phyloP scores from a whole-genome alignment of 2,113 vertebrate genomes.

The Platichthys stellatus region DNA sequence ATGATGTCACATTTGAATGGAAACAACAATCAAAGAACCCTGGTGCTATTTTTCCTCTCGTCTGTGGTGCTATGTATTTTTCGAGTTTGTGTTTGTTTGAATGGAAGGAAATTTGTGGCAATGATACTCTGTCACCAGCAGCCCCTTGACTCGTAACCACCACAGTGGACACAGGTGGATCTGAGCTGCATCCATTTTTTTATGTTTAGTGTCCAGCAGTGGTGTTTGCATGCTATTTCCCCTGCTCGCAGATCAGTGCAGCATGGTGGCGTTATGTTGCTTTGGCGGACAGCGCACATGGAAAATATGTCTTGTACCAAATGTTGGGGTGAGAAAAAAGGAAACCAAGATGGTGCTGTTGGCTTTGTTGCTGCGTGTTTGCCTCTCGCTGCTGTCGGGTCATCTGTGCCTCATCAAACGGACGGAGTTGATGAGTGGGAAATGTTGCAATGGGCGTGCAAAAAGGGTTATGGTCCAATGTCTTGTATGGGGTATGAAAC shows the following conservation, averaged over 20 bases:
- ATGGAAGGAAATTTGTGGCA: conserved; percentile 70
- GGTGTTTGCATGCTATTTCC: conserved; percentile 65
- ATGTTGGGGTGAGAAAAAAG: conserved; percentile 26
- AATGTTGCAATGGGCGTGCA: conserved; percentile 26
- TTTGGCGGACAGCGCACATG: conserved; percentile 25
- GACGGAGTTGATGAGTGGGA: conserved; percentile 48
- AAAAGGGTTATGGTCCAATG: conserved; percentile 38
- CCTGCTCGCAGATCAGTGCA: conserved; percentile 53
- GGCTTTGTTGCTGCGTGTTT: conserved; percentile 49
- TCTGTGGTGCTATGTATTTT: conserved; percentile 92
- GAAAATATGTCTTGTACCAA: conserved; percentile 36
- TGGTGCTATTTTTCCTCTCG: conserved; percentile 88
- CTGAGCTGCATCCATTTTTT: conserved; percentile 54
- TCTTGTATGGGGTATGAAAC: conserved; percentile 36
- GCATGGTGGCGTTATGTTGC: conserved; percentile 43
- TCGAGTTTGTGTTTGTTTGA: conserved; percentile 71
- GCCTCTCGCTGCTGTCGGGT: conserved; percentile 54
- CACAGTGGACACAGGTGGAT: conserved; percentile 40
- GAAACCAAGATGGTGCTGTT: conserved; percentile 39
- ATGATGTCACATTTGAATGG: conserved; percentile 73
- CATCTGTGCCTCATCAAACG: conserved; percentile 48
- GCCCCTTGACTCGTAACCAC: conserved; percentile 41
- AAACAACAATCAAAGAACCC: conserved; percentile 70
- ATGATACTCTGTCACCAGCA: conserved; percentile 64
- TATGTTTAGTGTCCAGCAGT: conserved; percentile 31